Percentiles rank a stretch among this genome's conserved stretches.
Conservation (phyloP, 2,113 vertebrate genomes). For the Scomber colias region DNA sequence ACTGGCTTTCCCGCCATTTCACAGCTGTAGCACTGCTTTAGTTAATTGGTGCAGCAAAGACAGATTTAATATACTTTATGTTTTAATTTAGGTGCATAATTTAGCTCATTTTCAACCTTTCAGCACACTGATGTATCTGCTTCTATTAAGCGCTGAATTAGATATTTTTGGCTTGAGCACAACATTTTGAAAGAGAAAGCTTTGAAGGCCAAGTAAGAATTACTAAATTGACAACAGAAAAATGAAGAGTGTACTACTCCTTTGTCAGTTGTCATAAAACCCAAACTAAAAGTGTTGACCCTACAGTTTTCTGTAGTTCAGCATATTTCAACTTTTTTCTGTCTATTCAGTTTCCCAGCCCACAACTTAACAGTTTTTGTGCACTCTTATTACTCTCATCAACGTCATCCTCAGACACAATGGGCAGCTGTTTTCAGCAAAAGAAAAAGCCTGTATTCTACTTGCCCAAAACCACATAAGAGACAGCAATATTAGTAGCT, state of each 20-base stretch:
- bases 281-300: too few relatives aligned
- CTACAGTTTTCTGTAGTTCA: not conserved
- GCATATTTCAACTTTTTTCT: not conserved
- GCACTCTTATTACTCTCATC: not conserved
- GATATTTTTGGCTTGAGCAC: not conserved
- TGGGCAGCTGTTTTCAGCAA: too few relatives aligned
- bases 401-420: not conserved
- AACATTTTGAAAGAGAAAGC: not conserved
- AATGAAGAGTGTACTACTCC: too few relatives aligned
- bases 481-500: too few relatives aligned
- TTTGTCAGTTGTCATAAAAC: too few relatives aligned
- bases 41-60: not conserved
- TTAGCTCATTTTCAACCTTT: too few relatives aligned
- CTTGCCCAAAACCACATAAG: too few relatives aligned
- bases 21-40: slow-evolving; percentile 3
- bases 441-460: too few relatives aligned
- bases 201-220: not conserved
- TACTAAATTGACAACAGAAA: too few relatives aligned
- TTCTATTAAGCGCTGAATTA: not conserved
- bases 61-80: not conserved
- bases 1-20: not conserved
- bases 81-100: not conserved
- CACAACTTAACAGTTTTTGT: not conserved
- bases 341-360: not conserved
- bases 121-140: too few relatives aligned